phyloP scores from a whole-genome alignment of 2,888 invertebrate species.

The Cheilosia pagana region DNA sequence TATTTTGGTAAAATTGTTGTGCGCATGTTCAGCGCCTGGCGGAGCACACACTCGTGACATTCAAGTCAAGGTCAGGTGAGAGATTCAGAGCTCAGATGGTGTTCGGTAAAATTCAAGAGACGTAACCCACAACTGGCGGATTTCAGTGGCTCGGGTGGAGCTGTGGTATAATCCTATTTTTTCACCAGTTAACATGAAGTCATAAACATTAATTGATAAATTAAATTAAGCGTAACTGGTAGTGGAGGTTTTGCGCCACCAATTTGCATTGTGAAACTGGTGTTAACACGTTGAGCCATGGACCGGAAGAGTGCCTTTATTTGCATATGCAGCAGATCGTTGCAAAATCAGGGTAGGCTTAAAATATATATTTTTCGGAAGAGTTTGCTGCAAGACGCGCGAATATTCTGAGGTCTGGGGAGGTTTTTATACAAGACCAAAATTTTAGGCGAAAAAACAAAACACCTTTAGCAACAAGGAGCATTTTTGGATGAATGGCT shows the following conservation, averaged over 20 bases:
- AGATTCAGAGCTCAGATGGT: conserved; percentile 45
- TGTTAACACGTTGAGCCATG: not conserved
- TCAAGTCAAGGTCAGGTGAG: conserved; percentile 65
- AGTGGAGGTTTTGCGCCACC: conserved; percentile 1
- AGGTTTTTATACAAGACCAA: too few species aligned
- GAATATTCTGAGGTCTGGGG: too few species aligned
- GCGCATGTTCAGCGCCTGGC: conserved; percentile 26
- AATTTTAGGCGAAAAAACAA: too few species aligned
- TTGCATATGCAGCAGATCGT: not conserved
- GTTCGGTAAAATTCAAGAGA: conserved; percentile 56
- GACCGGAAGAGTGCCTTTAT: not conserved
- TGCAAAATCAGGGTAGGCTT: conserved; percentile 4
- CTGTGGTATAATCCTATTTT: conserved; percentile 18
- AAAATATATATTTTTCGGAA: not conserved
- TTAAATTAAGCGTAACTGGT: conserved; percentile 6
- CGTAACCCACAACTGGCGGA: not conserved
- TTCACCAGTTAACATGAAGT: conserved; percentile 47
- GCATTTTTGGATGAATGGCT: too few species aligned
- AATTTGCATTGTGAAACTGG: conserved; percentile 32
- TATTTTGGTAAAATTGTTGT: conserved; percentile 13
- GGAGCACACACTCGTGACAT: conserved; percentile 55
- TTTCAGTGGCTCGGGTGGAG: not conserved
- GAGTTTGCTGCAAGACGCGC: too few species aligned
- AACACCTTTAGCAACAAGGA: too few species aligned
- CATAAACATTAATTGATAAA: conserved; percentile 55